phyloP scores from a whole-genome alignment of 2,113 vertebrate species.

The Muntiacus muntjak region DNA sequence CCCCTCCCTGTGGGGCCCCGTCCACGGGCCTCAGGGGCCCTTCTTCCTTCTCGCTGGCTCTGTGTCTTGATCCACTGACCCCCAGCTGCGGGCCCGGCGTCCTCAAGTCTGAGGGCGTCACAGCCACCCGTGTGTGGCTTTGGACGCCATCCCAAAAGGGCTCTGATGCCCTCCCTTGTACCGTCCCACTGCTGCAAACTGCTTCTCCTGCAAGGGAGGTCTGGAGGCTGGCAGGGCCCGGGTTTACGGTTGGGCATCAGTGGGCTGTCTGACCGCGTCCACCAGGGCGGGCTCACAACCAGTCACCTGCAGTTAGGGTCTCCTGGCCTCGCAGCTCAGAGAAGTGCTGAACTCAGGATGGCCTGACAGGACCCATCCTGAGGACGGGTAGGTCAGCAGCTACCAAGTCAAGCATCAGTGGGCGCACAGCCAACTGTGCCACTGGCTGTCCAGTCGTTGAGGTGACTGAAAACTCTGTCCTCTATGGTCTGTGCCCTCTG shows the following conservation, averaged over 20 bases:
- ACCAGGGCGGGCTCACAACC: not conserved
- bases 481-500: not conserved
- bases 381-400: accelerated
- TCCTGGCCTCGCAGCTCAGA: not conserved
- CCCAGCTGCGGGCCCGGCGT: not conserved
- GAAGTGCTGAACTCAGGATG: not conserved
- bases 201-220: not conserved
- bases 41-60: not conserved
- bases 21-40: too few relatives aligned
- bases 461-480: not conserved
- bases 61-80: not conserved
- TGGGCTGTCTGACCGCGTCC: not conserved
- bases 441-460: not conserved
- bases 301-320: not conserved
- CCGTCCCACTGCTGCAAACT: not conserved
- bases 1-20: accelerated
- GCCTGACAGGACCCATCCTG: not conserved
- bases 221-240: accelerated
- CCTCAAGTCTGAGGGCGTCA: accelerated
- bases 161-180: not conserved
- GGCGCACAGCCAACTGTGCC: not conserved
- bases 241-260: accelerated
- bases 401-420: not conserved
- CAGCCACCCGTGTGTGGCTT: not conserved
- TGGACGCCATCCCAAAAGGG: not conserved